Base-by-base conservation (phyloP, 2,113 vertebrate genomes). In the Glaucomys volans region DNA sequence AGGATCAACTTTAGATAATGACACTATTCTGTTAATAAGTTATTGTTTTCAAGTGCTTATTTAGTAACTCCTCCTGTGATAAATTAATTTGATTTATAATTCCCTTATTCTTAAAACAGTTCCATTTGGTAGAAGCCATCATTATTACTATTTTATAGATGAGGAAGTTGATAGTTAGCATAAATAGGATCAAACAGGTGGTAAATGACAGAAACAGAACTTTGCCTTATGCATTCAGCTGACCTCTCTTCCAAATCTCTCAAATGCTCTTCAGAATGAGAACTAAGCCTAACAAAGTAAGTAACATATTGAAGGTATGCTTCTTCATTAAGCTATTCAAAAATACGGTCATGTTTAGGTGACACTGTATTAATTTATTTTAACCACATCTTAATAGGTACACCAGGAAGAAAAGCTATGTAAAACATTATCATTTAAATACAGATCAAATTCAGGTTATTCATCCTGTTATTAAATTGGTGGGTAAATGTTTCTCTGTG, bases 21-120 rank as follows among this genome's bases (percentile, higher is more conserved):
- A 35, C 83, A 32, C 64, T 44, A 18, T 54, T 93, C 30, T 95
- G 47, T 91, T 93, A 95, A 57, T 95, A 87, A 90, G 83, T 90
- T 47, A 47, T 35, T 37, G 52, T 32, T 74, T 72, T 84, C 71
- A 40, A 92, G 28, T 50, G 42, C 20, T 88, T 91, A 10, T 54
- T 90, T 90, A 44, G 26, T 80, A 71, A 44, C 82, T 93, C 12
- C 50, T 69, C 20, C 82, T 91, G 6, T 93, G 71, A 67, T 89
- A 91, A 95, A 47, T 47, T 47, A 32, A 47, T 90, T 83, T 92
- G 52, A 87, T 83, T 92, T 83, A 50, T 66, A 40, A 26, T 76
- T 80, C 32, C 24, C 20, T 94, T 54, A n/a, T 88, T 93, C 62
- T 74, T 71, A 47, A 80, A 87, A 80, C 59, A 90, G 24, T 66